Evolutionary conservation across 37 sponge, comb jelly and placozoan species (phyloP), one percentile per base, ranked within the genome.

Genomic region (Mnemiopsis leidyi): DNA sequence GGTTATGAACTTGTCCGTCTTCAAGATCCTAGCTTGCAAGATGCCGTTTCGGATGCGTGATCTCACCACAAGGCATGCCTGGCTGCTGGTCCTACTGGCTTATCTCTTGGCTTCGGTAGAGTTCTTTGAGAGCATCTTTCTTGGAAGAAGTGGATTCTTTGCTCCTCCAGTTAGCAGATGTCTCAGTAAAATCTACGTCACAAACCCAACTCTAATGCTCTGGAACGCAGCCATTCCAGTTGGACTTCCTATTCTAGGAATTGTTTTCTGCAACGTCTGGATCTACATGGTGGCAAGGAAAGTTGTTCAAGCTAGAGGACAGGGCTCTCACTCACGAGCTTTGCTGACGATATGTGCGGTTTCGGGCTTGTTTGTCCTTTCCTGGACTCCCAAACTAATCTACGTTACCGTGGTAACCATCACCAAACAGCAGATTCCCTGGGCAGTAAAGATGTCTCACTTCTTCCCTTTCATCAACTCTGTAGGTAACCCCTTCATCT

Each of bases 391-490:
- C 30, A 71, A 71, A 18, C n/a, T 71, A 25, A 71, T 71, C 25
- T 71, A 71, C 75, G 75, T 71, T 5, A 28, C 75, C 25, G 75
- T 28, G 25, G 75, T 71, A 5, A 71, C 25, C 7, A 71, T 71
- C 25, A 71, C 25, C n/a, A n/a, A 71, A 5, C 5, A 71, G 3
- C 75, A 71, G 75, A n/a, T 28, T 5, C 30, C 30, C 3, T 71
- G 75, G 75, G 75, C 75, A 29, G 75, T 71, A 5, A 71, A n/a
- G 30, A n/a, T 71, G 3, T 71, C 75, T 23, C 75, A 71, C n/a
- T 71, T 29, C 75, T 71, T 71, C n/a, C 75, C 75, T 71, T 71
- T 71, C 30, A 71, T 71, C 75, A 71, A 71, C 75, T 71, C 75
- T 7, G 75, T 71, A 18, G 75, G 75, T 7, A 71, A 71, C 75